Evolutionary conservation across 2,797 vertebrate species (phyloP), one percentile per base, ranked within the genome.

Genomic region (Acanthurus leucopareius): DNA sequence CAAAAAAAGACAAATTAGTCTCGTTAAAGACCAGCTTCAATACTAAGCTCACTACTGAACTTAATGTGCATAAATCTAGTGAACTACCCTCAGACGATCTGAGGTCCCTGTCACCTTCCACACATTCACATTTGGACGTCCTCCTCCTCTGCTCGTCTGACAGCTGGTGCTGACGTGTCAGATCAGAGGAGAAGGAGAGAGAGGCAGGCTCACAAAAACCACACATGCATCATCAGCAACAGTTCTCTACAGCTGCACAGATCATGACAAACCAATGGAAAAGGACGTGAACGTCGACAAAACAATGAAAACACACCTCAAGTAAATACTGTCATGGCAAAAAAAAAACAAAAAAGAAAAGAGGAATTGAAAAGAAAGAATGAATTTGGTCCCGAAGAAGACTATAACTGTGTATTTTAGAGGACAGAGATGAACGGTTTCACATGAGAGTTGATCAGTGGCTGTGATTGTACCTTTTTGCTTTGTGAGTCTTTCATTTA

Each of bases 101-200:
- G 72, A 81, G 85, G 82, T 84, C 86, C 58, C 82, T 72, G 84
- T 90, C 85, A 75, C 82, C 85, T 85, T 87, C 81, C 84, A 87
- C 86, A 86, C 66, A 76, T 92, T 91, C 90, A 92, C 89, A 90
- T 92, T 91, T 88, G 87, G 86, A 88, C 82, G 74, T 76, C 49
- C 51, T 77, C 82, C 73, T 69, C 80, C 62, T 77, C 73, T 25
- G 57, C 73, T 57, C 17, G 58, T 57, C 63, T 28, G 77, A 83
- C 89, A 90, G 87, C 75, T 84, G 88, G 61, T 86, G 91, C 90
- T 76, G 91, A 91, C 89, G 89, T 93, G 91, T 92, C 91, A 51
- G 72, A 53, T 49, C 64, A 40, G 74, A 75, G n/a, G 68, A 66
- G 76, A 80, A 79, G 80, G 80, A 79, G 80, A 82, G 74, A 79